These are phyloP conservation scores for Lerema accius DNA, from an alignment of 1,140 invertebrate species.

Conservation along the genomic window DNA sequence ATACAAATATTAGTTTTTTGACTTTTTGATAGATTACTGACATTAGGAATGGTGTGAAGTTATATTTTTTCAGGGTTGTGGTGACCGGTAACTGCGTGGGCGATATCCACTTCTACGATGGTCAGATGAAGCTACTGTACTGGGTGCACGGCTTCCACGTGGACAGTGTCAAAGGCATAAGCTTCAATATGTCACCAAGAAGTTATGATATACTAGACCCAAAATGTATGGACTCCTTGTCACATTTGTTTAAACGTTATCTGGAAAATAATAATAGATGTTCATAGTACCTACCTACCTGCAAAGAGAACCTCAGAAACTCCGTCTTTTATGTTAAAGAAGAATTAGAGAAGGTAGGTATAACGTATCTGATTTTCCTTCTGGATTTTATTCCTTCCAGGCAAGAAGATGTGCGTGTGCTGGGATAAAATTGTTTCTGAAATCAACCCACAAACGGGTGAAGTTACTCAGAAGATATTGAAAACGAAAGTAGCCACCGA, in stretches of 20 bases:
- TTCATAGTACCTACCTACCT: no score
- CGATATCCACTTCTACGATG: conserved; percentile 83
- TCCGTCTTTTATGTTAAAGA: no score
- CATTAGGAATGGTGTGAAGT: no score
- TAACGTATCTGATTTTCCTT: no score
- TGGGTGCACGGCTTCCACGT: conserved; percentile 79
- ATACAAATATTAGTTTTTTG: no score
- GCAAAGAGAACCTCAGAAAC: no score
- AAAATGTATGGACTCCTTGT: conserved; percentile 59
- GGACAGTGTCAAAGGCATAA: conserved; percentile 75
- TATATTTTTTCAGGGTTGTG: conserved; percentile 44
- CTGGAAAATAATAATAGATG: no score
- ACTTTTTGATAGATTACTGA: no score
- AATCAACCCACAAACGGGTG: conserved; percentile 47
- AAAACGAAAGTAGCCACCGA: conserved; percentile 69
- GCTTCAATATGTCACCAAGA: conserved; percentile 77
- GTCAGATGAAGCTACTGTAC: conserved; percentile 81
- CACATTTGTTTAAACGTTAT: no score
- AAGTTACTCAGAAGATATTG: conserved; percentile 52
- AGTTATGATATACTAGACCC: conserved; percentile 64
- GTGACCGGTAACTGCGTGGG: conserved; percentile 80
- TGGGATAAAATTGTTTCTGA: conserved; percentile 58
- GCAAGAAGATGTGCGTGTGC: conserved; percentile 58
- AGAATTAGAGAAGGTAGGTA: no score
- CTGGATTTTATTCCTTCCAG: no score